Evolutionary conservation across 2,888 invertebrate species (phyloP), one percentile per base, ranked within the genome.

Genomic region (Nomada goodeniana): DNA sequence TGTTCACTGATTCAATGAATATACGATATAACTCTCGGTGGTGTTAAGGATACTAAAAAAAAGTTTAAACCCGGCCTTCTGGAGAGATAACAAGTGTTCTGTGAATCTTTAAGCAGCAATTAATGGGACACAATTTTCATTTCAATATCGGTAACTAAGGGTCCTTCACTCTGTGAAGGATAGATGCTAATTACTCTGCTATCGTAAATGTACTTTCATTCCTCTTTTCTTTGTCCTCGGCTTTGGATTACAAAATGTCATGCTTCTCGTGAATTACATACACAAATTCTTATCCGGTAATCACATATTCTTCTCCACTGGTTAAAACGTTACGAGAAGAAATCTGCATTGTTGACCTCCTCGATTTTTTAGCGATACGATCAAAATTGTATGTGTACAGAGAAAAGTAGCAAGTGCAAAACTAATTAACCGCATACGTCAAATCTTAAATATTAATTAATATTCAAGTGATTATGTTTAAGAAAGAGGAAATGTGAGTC

Each of bases 381-480:
- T 18, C 3, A 59, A 13, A 55, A 18, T 0, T 76, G 18, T 42
- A 23, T 13, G 29, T 23, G 13, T 15, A 15, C 18, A 23, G 18
- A 7, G 23, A 47, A 55, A 9, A 20, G 18, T 11, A 13, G 13
- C 13, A 18, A 13, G 15, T 1, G 18, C 10, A 26, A 11, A 36
- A 50, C 13, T 61, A 53, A 53, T 11, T 57, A 9, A 3, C 53
- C n/a, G 5, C 2, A 26, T 13, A 23, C n/a, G 20, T 52, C 9
- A 57, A 57, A n/a, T 64, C 42, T 64, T 2, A 5, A 64, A 36
- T 23, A 36, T 10, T 53, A 55, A 60, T 50, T 2, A 63, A 50
- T 57, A 42, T 61, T 42, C 29, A 47, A 72, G 68, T 80, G 78
- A 15, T 57, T 3, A 57, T 42, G 52, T 47, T 36, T 2, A 57